Base-by-base conservation (phyloP, 2,888 invertebrate species). In the Liodrosophila aerea region DNA sequence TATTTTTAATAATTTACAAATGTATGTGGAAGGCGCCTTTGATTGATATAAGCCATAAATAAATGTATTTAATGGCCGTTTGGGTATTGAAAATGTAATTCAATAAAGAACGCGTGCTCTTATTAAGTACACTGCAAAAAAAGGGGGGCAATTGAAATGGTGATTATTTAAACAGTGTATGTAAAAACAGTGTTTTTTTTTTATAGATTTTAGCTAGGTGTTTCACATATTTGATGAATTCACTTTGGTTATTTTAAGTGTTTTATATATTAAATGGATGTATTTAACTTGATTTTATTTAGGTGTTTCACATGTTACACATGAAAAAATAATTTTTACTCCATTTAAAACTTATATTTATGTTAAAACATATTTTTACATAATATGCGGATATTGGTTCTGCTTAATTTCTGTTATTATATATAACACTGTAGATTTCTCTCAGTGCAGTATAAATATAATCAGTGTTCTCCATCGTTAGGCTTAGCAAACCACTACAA, bases 401-500 rank as follows among this genome's bases (percentile, higher is more conserved):
- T n/a, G n/a, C n/a, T n/a, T n/a, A n/a, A 22, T 22, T 22, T 22
- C 22, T 4, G 5, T 22, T 22, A n/a, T n/a, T n/a, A n/a, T n/a
- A n/a, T 22, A 22, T 4, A 5, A 5, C 22, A 22, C 11, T 13
- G 30, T 7, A 11, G 18, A n/a, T 65, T 63, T 62, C 34, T 46
- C 16, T 2, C 66, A 71, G 83, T 85, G 76, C 43, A 15, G 54
- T 50, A 31, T 64, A 83, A 72, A 74, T 69, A 80, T 85, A 76
- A 63, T 69, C 56, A 49, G 49, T 67, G 16, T 64, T 58, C 58
- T 66, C 59, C 64, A 62, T 22, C 76, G 61, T 71, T 78, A 73
- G 75, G 76, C 76, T 84, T 87, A 76, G 87, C 87, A 88, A 87
- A 80, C 87, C 76, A 86, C 87, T 87, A 88, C 86, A 87, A 87